Base-by-base conservation (phyloP, 2,113 vertebrate species). In the Trinectes maculatus region DNA sequence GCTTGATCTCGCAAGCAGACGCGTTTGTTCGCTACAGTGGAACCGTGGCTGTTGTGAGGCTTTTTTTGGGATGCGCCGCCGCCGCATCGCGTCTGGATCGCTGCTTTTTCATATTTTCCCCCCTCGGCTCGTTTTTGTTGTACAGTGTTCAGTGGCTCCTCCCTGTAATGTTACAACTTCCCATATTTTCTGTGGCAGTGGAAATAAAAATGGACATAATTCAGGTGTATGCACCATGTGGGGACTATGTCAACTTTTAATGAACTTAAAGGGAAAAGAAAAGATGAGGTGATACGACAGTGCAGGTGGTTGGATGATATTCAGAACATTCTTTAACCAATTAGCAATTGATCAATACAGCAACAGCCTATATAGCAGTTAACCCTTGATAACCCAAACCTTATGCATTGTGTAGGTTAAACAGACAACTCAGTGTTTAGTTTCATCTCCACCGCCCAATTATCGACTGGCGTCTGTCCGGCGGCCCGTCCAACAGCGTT, bases 401-500 rank as follows among this genome's bases (percentile, higher is more conserved):
- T 51, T 13, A 13, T 61, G 65, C 4, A 22, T 16, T 39, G 15
- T 15, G 25, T 13, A 31, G 25, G 26, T 9, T 60, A 3, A 4
- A 15, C 22, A 55, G 39, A 37, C n/a, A 22, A 39, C 25, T 26
- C 22, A 53, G n/a, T 47, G 37, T 42, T 65, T 24, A 13, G 34
- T 47, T 46, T 31, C 15, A 15, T 33, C 49, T 39, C 43, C 56
- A 46, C 47, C 61, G 67, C 73, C 64, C 59, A 62, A 24, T 55
- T 58, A 13, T 21, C 33, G 49, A 22, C 63, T 69, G 74, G 67
- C 54, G n/a, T 53, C 62, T 7, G 1, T 28, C 53, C 65, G 71
- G 34, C 11, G 59, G 24, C 69, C 22, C 3, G 33, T 61, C 48
- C 51, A 57, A 57, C 37, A 56, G 34, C 47, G 44, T 52, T 54